These are phyloP conservation scores for Tenebrosternarchus preto DNA, from an alignment of 2,113 vertebrate species.

Conservation along the genomic window DNA sequence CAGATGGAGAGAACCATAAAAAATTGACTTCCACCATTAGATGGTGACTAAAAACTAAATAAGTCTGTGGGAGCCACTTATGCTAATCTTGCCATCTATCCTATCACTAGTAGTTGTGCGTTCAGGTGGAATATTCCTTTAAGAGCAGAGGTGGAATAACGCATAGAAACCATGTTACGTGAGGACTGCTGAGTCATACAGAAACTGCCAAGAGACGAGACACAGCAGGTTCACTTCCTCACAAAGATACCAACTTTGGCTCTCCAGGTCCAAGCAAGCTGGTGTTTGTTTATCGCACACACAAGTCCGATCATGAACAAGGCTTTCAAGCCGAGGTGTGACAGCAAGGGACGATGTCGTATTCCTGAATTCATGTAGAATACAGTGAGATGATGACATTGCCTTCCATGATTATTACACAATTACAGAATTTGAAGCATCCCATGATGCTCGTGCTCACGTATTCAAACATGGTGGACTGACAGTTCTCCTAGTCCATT, in stretches of 20 bases:
- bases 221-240: slow-evolving; percentile 3
- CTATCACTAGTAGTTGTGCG: not conserved
- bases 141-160: not conserved
- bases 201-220: not conserved
- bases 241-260: not conserved
- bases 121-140: not conserved
- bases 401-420: not conserved
- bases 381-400: not conserved
- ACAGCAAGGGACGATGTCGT: not conserved
- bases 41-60: not conserved
- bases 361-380: not conserved
- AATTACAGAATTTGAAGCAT: not conserved
- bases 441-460: not conserved
- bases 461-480: not conserved
- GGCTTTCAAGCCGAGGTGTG: not conserved
- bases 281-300: not conserved
- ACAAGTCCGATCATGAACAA: slow-evolving; percentile 16
- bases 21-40: no score
- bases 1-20: not conserved
- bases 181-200: slow-evolving; percentile 2
- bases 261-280: not conserved
- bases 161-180: not conserved
- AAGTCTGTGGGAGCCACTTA: not conserved
- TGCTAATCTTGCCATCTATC: not conserved
- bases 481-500: no score